phyloP scores from a whole-genome alignment of 2,797 vertebrate species.

The Hipposideros larvatus region DNA sequence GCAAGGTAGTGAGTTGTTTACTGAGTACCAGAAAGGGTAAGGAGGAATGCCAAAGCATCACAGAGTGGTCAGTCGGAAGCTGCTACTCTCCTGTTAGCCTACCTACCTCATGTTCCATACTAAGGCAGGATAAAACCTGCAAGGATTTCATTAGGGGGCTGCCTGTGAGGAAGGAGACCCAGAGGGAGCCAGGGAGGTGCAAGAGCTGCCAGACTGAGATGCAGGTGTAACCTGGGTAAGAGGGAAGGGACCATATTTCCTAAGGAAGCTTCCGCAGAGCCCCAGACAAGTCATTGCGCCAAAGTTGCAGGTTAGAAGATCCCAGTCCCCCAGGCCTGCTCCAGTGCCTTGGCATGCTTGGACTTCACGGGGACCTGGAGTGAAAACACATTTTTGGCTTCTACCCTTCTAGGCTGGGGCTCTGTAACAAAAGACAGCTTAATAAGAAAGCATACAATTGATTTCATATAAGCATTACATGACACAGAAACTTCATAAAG shows the following conservation, averaged over 20 bases:
- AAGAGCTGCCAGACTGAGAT: not conserved
- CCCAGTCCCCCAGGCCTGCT: not conserved
- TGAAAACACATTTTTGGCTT: not conserved
- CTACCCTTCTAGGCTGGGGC: not conserved
- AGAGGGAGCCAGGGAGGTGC: not conserved
- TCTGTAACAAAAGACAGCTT: not conserved
- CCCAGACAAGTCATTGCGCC: not conserved
- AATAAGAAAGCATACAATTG: not conserved
- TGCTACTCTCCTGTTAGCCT: not conserved
- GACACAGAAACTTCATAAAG: not conserved
- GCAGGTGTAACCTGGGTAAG: not conserved
- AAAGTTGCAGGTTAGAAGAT: not conserved
- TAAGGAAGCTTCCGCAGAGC: not conserved
- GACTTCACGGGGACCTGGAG: not conserved
- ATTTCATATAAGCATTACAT: not conserved
- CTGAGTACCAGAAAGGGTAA: not conserved
- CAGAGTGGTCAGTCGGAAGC: not conserved
- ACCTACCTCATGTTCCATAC: not conserved
- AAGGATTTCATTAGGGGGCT: not conserved
- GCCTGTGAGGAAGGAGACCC: not conserved
- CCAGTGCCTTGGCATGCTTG: not conserved
- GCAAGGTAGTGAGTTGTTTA: not conserved
- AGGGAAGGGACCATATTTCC: not conserved
- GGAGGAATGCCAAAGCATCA: not conserved
- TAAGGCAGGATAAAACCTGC: not conserved